Percentiles rank a stretch among this genome's conserved stretches.
Evolutionary conservation across 1,140 invertebrate species (phyloP).

Genomic region (Hylaeus volcanicus): DNA sequence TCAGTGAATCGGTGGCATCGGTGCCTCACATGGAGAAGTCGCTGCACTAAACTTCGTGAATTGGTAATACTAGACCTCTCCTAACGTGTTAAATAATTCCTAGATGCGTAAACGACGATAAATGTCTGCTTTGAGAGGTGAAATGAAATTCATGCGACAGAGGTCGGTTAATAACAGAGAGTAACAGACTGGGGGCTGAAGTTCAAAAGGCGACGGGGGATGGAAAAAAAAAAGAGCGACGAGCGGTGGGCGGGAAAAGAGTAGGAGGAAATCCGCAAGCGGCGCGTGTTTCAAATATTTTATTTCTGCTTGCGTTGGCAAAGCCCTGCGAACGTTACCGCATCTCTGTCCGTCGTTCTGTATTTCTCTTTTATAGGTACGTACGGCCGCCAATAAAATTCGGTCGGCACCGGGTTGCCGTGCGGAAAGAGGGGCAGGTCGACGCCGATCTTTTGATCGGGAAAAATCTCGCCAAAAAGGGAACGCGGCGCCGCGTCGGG

Average conservation of each 20-base stretch:
- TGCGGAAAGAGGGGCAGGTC: not conserved
- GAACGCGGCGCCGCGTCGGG: conserved; percentile 17
- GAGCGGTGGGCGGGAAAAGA: not conserved
- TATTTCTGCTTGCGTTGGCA: conserved; percentile 73
- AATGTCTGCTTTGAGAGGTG: too few relatives aligned
- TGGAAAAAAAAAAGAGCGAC: not conserved
- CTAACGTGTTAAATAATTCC: too few relatives aligned
- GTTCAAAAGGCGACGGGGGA: conserved; percentile 30
- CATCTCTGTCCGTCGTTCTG: conserved; percentile 31
- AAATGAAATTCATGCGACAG: too few relatives aligned
- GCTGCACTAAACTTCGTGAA: too few relatives aligned
- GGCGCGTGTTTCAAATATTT: conserved; percentile 75
- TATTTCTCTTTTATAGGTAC: conserved; percentile 45
- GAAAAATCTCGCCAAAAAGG: conserved; percentile 55
- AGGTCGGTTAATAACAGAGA: too few relatives aligned
- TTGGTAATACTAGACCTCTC: too few relatives aligned
- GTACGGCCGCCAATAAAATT: conserved; percentile 55
- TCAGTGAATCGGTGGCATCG: too few relatives aligned
- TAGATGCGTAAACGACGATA: too few relatives aligned
- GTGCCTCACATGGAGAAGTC: too few relatives aligned
- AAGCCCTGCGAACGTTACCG: conserved; percentile 44
- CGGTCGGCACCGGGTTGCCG: not conserved
- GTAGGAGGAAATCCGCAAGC: conserved; percentile 29
- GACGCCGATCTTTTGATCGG: conserved; percentile 57
- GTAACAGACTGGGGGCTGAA: not conserved